Base-by-base conservation (phyloP, 2,888 invertebrate species). In the Tridacna gigas region DNA sequence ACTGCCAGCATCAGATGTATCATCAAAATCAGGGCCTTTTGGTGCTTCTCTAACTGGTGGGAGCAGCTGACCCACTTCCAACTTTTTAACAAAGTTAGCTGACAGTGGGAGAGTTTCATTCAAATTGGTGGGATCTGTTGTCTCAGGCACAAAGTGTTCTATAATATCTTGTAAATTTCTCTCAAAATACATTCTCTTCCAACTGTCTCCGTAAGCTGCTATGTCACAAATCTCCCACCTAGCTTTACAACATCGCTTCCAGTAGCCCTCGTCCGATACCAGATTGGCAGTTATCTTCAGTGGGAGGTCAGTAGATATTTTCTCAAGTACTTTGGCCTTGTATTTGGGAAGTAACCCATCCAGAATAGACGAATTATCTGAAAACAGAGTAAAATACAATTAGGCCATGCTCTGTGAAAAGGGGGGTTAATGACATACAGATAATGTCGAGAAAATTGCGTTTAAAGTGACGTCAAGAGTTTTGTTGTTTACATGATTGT, bases 171-270 rank as follows among this genome's bases (percentile, higher is more conserved):
- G 92, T 48, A 95, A 88, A 80, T 94, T 94, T 80, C 93, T 90
- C 86, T 95, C 95, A 89, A 95, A 94, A 84, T 93, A 95, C 94
- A 95, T 94, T 56, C 93, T 84, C 83, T 95, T 95, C 95, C 95
- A 95, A 83, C 93, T 91, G 69, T 88, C 87, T 9, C 93, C 94
- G 89, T 91, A 94, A n/a, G 90, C 90, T 15, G 92, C 88, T 1
- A 95, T 93, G 88, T 95, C 94, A 90, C 94, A 94, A 63, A 94
- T 92, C 60, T 92, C 91, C 95, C 95, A 95, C 28, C 94, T 85
- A 20, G 92, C 92, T 79, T 91, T 91, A 85, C 95, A 95, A 83
- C 94, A 94, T 48, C 95, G 88, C 84, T 94, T 90, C 95, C 95
- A 95, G 89, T 94, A 95, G 5, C 92, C 93, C 79, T 95, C 94